phyloP scores from a whole-genome alignment of 2,888 invertebrate genomes.

The Pterostichus niger region DNA sequence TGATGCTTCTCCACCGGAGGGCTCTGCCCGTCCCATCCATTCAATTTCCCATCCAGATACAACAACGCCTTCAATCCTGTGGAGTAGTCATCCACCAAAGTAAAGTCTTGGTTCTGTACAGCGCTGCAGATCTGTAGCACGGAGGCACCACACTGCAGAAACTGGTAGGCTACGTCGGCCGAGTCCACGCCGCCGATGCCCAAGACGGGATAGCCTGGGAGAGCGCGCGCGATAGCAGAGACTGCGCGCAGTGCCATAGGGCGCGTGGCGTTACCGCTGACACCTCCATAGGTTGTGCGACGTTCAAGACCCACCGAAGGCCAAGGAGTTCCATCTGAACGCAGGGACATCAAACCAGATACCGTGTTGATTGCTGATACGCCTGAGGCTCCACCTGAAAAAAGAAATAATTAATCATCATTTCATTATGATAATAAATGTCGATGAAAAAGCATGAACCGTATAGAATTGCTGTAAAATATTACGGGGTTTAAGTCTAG shows the following conservation, averaged over 20 bases:
- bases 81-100: slow-evolving; percentile 96
- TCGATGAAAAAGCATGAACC: too few species aligned
- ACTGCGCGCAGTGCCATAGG: slow-evolving; percentile 96
- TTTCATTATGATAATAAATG: too few species aligned
- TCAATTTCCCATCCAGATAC: slow-evolving; percentile 86
- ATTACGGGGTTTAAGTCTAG: too few species aligned
- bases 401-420: not conserved
- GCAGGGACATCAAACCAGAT: slow-evolving; percentile 94
- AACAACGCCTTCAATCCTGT: slow-evolving; percentile 92
- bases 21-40: slow-evolving; percentile 96
- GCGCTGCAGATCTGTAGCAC: slow-evolving; percentile 97
- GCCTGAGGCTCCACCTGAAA: slow-evolving; percentile 91
- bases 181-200: slow-evolving; percentile 99
- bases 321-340: slow-evolving; percentile 92
- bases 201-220: slow-evolving; percentile 95
- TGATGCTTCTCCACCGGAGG: slow-evolving; percentile 95
- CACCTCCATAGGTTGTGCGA: slow-evolving; percentile 95
- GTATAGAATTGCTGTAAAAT: too few species aligned
- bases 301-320: slow-evolving; percentile 91
- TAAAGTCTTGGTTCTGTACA: slow-evolving; percentile 99
- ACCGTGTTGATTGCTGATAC: slow-evolving; percentile 99
- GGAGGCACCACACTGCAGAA: slow-evolving; percentile 94
- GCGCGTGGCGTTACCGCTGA: slow-evolving; percentile 94
- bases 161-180: slow-evolving; percentile 97
- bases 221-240: slow-evolving; percentile 89